Base-by-base conservation (phyloP, 1,140 invertebrate genomes). In the Acromyrmex heyeri region DNA sequence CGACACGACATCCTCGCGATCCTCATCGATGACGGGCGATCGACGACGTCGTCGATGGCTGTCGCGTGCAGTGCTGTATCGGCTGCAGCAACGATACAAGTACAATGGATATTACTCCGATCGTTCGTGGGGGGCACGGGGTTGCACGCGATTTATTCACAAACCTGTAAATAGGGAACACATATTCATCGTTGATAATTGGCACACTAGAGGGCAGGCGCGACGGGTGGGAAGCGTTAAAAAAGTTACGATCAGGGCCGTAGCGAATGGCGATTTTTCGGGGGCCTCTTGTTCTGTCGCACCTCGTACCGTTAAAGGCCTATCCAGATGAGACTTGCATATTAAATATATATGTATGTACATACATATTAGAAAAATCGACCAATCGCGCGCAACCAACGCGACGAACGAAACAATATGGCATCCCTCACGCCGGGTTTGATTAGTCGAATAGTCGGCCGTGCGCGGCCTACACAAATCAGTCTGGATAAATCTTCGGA, bases 131-230 rank as follows among this genome's bases (percentile, higher is more conserved):
- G 72, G 27, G 38, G n/a, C 14, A 61, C 86, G 86, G 86, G 82
- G 75, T 75, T 90, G 78, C 90, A 83, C 89, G 77, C 88, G 83
- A 59, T 91, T 91, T 90, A 91, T 91, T 91, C 90, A 88, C 85
- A 92, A 90, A 92, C 83, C 91, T 92, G 91, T 88, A 92, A 93
- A 92, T 93, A 92, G 91, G 90, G 86, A 90, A 14, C 55, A 75
- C 72, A 92, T 86, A 88, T 91, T 92, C 85, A 93, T 93, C 87
- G 90, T 88, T 93, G 90, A 92, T 93, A 92, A 92, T 94, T 91
- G 89, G 87, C 38, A 92, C 94, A 91, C 91, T 91, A 95, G 94
- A 95, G 94, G 95, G 94, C 95, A 92, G 92, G 79, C 77, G 85
- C 86, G 76, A 89, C 88, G 90, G 82, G 38, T 77, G 87, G 91